phyloP scores from a whole-genome alignment of 2,888 invertebrate genomes.

The Tiliacea aurago region DNA sequence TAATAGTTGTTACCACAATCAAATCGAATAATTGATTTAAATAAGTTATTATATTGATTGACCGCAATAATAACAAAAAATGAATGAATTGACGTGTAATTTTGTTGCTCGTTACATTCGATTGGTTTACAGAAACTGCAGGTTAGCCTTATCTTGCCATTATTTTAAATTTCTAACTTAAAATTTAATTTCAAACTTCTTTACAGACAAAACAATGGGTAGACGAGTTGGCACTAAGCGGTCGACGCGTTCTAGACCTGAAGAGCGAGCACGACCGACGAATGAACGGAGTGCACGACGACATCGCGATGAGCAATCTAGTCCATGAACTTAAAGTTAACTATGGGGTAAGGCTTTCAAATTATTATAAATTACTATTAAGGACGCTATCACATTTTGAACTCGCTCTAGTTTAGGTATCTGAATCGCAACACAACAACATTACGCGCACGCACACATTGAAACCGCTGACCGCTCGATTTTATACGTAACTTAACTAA shows the following conservation, averaged over 20 bases:
- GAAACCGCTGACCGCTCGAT: too few relatives aligned
- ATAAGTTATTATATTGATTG: not conserved
- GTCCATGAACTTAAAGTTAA: constrained; percentile 85
- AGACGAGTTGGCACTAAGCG: constrained; percentile 81
- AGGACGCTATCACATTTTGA: too few relatives aligned
- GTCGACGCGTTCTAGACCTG: constrained; percentile 80
- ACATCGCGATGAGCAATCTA: constrained; percentile 84
- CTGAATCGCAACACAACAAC: too few relatives aligned
- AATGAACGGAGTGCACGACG: constrained; percentile 82
- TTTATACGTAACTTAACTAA: too few relatives aligned
- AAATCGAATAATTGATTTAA: not conserved
- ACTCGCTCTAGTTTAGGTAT: too few relatives aligned
- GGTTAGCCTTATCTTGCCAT: not conserved
- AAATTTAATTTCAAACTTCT: not conserved
- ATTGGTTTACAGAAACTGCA: not conserved
- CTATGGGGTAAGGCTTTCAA: constrained; percentile 81
- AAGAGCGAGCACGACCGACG: constrained; percentile 76
- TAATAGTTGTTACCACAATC: not conserved
- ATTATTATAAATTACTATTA: not conserved
- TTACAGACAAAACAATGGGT: constrained; percentile 80
- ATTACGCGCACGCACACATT: too few relatives aligned
- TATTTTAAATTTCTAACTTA: not conserved
- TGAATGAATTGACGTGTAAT: not conserved
- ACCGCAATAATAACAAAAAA: not conserved
- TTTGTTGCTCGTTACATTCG: not conserved